Base-by-base conservation (phyloP, 2,113 vertebrate genomes). In the Zosterops japonicus region DNA sequence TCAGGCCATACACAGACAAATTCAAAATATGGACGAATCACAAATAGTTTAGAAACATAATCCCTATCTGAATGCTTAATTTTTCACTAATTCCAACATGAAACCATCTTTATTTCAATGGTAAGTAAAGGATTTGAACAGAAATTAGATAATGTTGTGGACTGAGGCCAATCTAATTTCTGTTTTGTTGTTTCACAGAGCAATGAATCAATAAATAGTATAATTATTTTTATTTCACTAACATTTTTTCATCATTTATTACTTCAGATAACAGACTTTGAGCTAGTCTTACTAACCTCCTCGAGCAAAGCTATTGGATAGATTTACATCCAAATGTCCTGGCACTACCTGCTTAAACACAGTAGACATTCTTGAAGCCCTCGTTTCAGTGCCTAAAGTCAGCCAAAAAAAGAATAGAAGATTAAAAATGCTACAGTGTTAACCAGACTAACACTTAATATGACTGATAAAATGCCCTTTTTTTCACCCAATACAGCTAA, bases 291-390 rank as follows among this genome's bases (percentile, higher is more conserved):
- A 98, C 99, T 99, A 98, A 99, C 99, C 99, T 98, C 99, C 99
- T 98, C 97, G 98, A 96, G 99, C 95, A 98, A 99, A 99, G 98
- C 99, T 99, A 98, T 98, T 99, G 97, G 99, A 98, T 95, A 99
- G 99, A 91, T 99, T 98, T 98, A 99, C 98, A 97, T 99, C 99
- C 98, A 99, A 98, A 97, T 99, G 98, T 98, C 98, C 98, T 95
- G 99, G 98, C 95, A 98, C 97, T 99, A 99, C 99, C 98, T 99
- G 99, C 96, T 98, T 98, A 98, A 98, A 98, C 96, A 98, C 98
- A 98, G 97, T 98, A 96, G 99, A 98, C 94, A 99, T 98, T 98
- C 99, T 98, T 93, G 98, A 98, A 67, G 98, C 98, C 96, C 98
- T 98, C 95, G 98, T 99, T 98, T 99, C 99, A 98, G 98, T 99